These are phyloP conservation scores for Phoxinus dragarum DNA, from an alignment of 2,797 vertebrate genomes.

Conservation along the genomic window DNA sequence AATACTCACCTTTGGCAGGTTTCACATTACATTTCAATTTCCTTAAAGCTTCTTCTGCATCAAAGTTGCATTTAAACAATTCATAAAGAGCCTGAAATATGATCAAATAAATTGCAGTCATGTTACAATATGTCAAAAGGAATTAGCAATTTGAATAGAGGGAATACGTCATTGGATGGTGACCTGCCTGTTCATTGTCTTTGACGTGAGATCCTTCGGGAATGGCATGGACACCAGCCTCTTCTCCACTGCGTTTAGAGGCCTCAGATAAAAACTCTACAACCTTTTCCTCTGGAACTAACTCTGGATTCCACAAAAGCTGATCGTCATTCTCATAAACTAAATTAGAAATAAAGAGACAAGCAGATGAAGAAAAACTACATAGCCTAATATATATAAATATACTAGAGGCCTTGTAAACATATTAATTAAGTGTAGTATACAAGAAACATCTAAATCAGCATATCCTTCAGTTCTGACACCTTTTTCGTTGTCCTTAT, in stretches of 20 bases:
- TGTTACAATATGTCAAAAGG: not conserved
- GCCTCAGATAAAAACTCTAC: conserved; percentile 93
- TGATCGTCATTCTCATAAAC: conserved; percentile 99
- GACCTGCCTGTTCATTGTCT: conserved; percentile 94
- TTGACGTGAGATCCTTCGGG: conserved; percentile 96
- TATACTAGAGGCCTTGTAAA: no score
- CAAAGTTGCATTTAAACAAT: conserved; percentile 95
- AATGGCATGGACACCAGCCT: conserved; percentile 90
- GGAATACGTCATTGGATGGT: not conserved
- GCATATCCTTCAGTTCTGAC: conserved; percentile 44
- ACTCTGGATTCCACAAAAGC: conserved; percentile 94
- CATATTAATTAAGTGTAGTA: no score
- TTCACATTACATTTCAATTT: conserved; percentile 93
- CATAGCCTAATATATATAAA: not conserved
- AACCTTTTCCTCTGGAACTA: conserved; percentile 90
- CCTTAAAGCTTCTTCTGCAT: conserved; percentile 93
- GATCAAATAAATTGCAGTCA: conserved; percentile 40
- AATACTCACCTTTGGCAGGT: conserved; percentile 89
- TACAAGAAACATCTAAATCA: not conserved
- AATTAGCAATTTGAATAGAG: not conserved
- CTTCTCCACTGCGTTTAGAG: conserved; percentile 90
- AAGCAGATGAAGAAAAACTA: not conserved
- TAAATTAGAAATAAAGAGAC: conserved; percentile 62
- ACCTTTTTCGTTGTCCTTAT: conserved; percentile 97
- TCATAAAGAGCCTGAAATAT: conserved; percentile 90